Conservation (phyloP, 2,797 vertebrate genomes). For the Ambastaia sidthimunki region DNA sequence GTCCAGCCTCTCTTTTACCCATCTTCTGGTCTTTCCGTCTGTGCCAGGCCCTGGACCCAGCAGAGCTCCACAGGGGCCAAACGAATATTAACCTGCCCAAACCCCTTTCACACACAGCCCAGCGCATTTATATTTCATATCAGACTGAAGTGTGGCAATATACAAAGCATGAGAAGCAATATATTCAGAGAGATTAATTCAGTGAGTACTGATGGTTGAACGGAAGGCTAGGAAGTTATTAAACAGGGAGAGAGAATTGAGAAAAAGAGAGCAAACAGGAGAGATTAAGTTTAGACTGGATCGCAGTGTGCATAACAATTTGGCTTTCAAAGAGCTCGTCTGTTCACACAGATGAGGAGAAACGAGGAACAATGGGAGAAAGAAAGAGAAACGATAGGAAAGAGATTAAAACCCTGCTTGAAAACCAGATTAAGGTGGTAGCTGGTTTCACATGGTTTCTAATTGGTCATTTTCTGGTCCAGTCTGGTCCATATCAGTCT, state of each 20-base stretch:
- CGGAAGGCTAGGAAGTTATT: not conserved
- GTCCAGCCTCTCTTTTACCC: not conserved
- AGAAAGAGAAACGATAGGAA: not conserved
- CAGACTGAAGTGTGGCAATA: not conserved
- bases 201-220: not conserved
- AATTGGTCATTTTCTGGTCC: not conserved
- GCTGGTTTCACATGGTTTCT: constrained; percentile 16
- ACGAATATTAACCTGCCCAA: constrained; percentile 33
- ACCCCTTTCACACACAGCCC: constrained; percentile 11
- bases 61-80: constrained; percentile 43
- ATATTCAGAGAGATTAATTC: not conserved
- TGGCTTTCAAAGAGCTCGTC: not conserved
- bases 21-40: constrained; percentile 16
- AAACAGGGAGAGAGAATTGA: constrained; percentile 18
- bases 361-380: not conserved
- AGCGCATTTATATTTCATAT: constrained; percentile 27
- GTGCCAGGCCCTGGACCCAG: constrained; percentile 37
- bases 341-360: not conserved
- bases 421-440: not conserved
- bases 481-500: not conserved
- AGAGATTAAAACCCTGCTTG: not conserved
- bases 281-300: not conserved
- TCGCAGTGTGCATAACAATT: not conserved
- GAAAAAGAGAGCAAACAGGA: not conserved
- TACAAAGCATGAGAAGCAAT: not conserved